Evolutionary conservation across 1,140 invertebrate genomes (phyloP).

Genomic region (Neotoxoptera formosana): DNA sequence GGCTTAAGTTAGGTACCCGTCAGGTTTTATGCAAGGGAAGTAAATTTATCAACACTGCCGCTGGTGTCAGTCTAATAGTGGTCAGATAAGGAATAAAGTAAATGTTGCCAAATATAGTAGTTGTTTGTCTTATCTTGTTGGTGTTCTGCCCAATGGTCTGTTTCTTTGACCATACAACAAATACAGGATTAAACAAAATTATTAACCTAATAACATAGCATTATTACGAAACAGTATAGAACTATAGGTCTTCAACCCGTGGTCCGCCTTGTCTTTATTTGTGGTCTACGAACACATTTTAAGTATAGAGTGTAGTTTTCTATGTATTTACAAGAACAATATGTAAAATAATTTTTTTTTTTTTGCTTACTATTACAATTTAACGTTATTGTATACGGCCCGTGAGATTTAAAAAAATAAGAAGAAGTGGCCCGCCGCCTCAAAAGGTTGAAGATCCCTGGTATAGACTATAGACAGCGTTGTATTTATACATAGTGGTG

Average conservation of each 20-base stretch:
- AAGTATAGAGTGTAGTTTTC: too few species aligned
- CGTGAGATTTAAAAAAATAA: too few species aligned
- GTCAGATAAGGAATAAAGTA: slow-evolving; percentile 24
- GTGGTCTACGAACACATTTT: too few species aligned
- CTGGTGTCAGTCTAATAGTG: neutral
- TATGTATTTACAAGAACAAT: too few species aligned
- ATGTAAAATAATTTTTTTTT: too few species aligned
- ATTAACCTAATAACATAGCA: neutral
- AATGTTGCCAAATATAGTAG: slow-evolving; percentile 26
- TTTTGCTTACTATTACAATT: too few species aligned
- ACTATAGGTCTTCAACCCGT: neutral
- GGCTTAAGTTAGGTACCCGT: neutral
- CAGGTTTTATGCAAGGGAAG: neutral
- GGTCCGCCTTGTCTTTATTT: too few species aligned
- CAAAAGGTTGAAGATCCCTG: too few species aligned
- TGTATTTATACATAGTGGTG: too few species aligned
- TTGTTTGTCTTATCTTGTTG: slow-evolving; percentile 36
- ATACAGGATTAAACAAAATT: slow-evolving; percentile 13
- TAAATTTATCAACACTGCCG: neutral
- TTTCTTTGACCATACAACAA: slow-evolving; percentile 9
- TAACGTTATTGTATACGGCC: too few species aligned
- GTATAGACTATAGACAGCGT: too few species aligned
- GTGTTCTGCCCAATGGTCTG: slow-evolving; percentile 16
- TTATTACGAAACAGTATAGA: neutral
- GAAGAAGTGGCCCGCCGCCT: too few species aligned